Base-by-base conservation (phyloP, 2,113 vertebrate species). In the Podiceps cristatus region DNA sequence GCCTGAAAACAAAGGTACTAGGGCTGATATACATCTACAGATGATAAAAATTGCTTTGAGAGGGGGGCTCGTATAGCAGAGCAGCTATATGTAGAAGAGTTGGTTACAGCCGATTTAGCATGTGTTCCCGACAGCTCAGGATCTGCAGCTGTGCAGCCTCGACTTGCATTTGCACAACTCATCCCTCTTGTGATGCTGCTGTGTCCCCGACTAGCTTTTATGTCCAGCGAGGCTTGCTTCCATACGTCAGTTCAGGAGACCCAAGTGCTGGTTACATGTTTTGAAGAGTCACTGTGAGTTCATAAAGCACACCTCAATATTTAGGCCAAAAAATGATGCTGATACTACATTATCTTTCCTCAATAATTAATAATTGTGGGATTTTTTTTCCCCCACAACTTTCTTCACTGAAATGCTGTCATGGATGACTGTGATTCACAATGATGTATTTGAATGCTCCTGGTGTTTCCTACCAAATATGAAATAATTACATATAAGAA, bases 321-420 rank as follows among this genome's bases (percentile, higher is more conserved):
- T 58, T 77, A 44, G 47, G 33, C 64, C 13, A 1, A 59, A 28
- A 63, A 17, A 28, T 63, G 55, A 47, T 56, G 20, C 73, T 82
- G 49, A 49, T 47, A 63, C 18, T 71, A 6, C 74, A 47, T 75
- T 77, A 28, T 47, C 2, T 71, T 11, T 90, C n/a, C 19, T 85
- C 58, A 66, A 9, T n/a, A 84, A 35, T 52, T 78, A 29, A 14
- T 59, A 33, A 19, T 60, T 47, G 37, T 37, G 37, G 37, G 37
- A 37, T 37, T 66, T 16, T 35, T 49, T 79, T 63, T 58, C 44
- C 17, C 15, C 17, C 15, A 4, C n/a, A 62, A 20, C 19, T 74
- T 92, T 77, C 17, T 66, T 55, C 22, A 44, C 29, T 79, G 63
- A 90, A 96, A 90, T 71, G 23, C 37, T 83, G 9, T 44, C 45